Conservation (phyloP, 2,797 vertebrate species). For the Takifugu ocellatus region DNA sequence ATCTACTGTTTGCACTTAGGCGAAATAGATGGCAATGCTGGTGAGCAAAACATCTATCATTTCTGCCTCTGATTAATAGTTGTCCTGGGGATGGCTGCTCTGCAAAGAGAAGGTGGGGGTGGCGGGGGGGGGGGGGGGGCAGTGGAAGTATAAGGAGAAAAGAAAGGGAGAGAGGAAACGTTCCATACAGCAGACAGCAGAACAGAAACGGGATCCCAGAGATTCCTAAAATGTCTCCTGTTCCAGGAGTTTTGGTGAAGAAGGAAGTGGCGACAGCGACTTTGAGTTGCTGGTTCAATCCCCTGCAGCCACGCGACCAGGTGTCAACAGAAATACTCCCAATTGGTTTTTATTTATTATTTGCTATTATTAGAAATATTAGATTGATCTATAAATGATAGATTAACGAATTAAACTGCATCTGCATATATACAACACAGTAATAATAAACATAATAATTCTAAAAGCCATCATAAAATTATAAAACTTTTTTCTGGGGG, state of each 20-base stretch:
- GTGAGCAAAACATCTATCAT: conserved; percentile 80
- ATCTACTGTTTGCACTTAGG: conserved; percentile 72
- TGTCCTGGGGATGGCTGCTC: conserved; percentile 74
- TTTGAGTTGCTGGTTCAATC: neutral
- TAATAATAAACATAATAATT: too few relatives aligned
- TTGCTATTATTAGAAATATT: too few relatives aligned
- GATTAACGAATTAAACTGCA: too few relatives aligned
- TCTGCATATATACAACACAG: too few relatives aligned
- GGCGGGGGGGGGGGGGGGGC: conserved; percentile 14
- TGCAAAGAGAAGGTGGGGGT: conserved; percentile 35
- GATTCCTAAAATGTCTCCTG: conserved; percentile 42
- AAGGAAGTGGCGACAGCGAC: conserved; percentile 18
- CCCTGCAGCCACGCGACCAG: too few relatives aligned
- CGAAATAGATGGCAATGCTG: conserved; percentile 75
- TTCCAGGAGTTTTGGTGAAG: conserved; percentile 39
- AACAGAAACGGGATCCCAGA: conserved; percentile 40
- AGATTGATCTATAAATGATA: too few relatives aligned
- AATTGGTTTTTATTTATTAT: too few relatives aligned
- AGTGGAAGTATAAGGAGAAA: conserved; percentile 13
- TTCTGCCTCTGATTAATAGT: conserved; percentile 80
- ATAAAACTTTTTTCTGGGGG: too few relatives aligned
- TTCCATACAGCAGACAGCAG: conserved; percentile 42
- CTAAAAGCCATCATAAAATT: too few relatives aligned
- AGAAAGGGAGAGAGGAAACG: conserved; percentile 7
- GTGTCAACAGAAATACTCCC: too few relatives aligned